These are phyloP conservation scores for Escarpia spicata DNA, from an alignment of 2,888 invertebrate genomes.

Conservation along the genomic window DNA sequence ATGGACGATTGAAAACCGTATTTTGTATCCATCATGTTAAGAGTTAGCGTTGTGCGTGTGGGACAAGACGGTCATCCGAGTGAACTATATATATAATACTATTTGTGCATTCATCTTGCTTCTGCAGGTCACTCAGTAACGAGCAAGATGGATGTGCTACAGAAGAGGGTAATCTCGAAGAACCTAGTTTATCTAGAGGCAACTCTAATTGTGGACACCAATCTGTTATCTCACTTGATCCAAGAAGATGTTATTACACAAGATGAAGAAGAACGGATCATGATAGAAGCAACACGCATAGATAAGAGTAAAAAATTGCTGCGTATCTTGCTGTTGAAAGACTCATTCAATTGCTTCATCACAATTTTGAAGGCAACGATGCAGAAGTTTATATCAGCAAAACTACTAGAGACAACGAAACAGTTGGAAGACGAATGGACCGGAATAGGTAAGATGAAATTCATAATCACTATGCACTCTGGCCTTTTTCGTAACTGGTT, in stretches of 20 bases:
- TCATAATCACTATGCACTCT: background rate
- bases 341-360: background rate
- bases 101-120: background rate
- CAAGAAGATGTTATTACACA: background rate
- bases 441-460: background rate
- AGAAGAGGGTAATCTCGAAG: background rate
- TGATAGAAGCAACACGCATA: background rate
- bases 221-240: background rate
- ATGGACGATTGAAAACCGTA: no score
- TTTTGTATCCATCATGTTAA: no score
- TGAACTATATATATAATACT: no score
- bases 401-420: background rate
- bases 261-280: background rate
- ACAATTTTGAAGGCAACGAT: background rate
- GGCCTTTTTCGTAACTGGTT: background rate
- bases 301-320: slow-evolving; percentile 11
- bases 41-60: no score
- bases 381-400: background rate
- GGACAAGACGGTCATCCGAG: no score
- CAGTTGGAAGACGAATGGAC: background rate
- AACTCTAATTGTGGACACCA: background rate
- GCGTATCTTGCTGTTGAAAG: background rate
- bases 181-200: background rate
- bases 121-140: background rate
- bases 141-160: background rate